Evolutionary conservation across 2,888 invertebrate genomes (phyloP), one percentile per base, ranked within the genome.

Genomic region (Electrophaes corylata): DNA sequence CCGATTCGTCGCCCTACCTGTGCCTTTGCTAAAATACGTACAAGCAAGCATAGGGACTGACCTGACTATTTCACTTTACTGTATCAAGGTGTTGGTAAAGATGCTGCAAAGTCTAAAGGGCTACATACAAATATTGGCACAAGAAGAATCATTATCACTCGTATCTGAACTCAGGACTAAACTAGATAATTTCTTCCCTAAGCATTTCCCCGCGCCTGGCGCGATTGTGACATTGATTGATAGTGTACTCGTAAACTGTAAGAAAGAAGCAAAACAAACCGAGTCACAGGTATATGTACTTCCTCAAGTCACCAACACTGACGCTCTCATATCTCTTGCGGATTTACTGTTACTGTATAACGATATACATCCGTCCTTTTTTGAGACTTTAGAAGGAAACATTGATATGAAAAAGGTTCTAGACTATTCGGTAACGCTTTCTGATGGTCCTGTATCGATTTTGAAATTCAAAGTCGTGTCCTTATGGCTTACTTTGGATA

Each of bases 1-100:
- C 1, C 72, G 91, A 66, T 92, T 90, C 62, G 75, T 93, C 0
- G 88, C 89, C 16, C 69, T 93, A 56, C 93, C 94, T 2, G 77
- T 84, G 11, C 83, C 88, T 12, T 72, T 94, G 48, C 63, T 94
- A 33, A 93, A 92, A 78, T 73, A 77, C 29, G 86, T 92, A 16
- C 81, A 85, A 45, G 63, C 69, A 8, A 82, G 79, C 55, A 70
- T 89, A 5, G 84, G 83, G 0, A 83, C 84, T 62, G 88, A 91
- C 61, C 75, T 73, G 58, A 76, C 80, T 4, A 79, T 93, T 26
- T 92, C 91, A 44, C 69, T 91, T 33, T 86, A 93, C 60, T 88
- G 92, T 66, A 72, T 92, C 4, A 83, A 83, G 56, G 81, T 94
- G 19, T 78, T 95, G 41, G 92, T 93, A 19, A 88, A 94, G 71